These are phyloP conservation scores for Leptinotarsa juncta DNA, from an alignment of 2,888 invertebrate genomes.

Conservation along the genomic window DNA sequence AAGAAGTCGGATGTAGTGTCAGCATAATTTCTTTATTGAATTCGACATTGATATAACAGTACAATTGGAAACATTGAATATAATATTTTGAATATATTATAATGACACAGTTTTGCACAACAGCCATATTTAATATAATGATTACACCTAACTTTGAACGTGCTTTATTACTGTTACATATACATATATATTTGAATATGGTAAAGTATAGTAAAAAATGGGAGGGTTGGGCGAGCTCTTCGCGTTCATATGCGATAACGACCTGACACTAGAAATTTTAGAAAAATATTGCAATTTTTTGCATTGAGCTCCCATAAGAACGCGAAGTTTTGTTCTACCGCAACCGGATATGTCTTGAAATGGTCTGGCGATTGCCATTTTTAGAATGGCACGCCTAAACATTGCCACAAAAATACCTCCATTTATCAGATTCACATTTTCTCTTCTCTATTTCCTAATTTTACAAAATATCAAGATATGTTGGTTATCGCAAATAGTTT, in stretches of 20 bases:
- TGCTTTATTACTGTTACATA: slow-evolving; percentile 51
- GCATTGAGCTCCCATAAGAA: slow-evolving; percentile 59
- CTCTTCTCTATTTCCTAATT: slow-evolving; percentile 31
- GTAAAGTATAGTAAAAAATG: slow-evolving; percentile 64
- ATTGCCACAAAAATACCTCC: slow-evolving; percentile 62
- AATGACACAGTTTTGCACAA: slow-evolving; percentile 63
- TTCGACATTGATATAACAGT: slow-evolving; percentile 63
- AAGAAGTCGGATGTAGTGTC: slow-evolving; percentile 48
- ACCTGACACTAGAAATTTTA: slow-evolving; percentile 65
- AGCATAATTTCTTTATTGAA: slow-evolving; percentile 61
- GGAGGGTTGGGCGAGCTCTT: slow-evolving; percentile 59
- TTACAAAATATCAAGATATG: slow-evolving; percentile 51
- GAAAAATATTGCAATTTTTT: slow-evolving; percentile 62
- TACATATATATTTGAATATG: slow-evolving; percentile 55
- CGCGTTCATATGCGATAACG: slow-evolving; percentile 65
- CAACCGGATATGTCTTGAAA: slow-evolving; percentile 66
- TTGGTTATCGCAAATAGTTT: slow-evolving; percentile 54
- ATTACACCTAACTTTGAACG: slow-evolving; percentile 50
- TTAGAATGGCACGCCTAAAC: slow-evolving; percentile 57
- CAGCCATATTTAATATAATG: slow-evolving; percentile 59
- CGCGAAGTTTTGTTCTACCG: slow-evolving; percentile 60
- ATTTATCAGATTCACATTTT: slow-evolving; percentile 58
- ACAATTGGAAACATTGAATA: slow-evolving; percentile 63
- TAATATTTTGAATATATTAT: slow-evolving; percentile 57
- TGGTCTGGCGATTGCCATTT: slow-evolving; percentile 63